A percentile compares a stretch with the other conserved stretches of the same genome.
phyloP scores from a whole-genome alignment of 2,113 vertebrate genomes.

The Pseudorhombus dupliciocellatus region DNA sequence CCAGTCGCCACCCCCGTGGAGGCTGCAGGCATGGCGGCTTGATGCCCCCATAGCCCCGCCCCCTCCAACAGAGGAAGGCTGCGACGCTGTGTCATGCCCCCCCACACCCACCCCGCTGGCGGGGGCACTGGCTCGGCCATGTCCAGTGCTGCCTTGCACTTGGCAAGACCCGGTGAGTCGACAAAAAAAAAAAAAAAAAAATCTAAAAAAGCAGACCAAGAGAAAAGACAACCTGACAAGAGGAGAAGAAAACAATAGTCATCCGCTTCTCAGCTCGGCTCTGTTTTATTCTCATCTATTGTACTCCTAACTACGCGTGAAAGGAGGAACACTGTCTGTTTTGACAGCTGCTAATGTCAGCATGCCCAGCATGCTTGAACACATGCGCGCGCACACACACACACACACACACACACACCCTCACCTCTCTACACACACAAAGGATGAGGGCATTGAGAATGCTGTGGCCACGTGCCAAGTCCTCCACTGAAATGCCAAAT shows the following conservation, averaged over 20 bases:
- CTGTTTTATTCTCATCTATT: slow-evolving; percentile 41
- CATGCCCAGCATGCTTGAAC: slow-evolving; percentile 37
- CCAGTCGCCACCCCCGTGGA: slow-evolving; percentile 48
- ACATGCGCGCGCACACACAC: slow-evolving; percentile 29
- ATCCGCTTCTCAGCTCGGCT: slow-evolving; percentile 19
- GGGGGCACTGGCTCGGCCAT: slow-evolving; percentile 53
- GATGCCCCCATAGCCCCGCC: slow-evolving; percentile 54
- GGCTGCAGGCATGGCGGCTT: slow-evolving; percentile 73
- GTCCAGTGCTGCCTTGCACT: slow-evolving; percentile 30
- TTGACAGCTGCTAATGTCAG: slow-evolving; percentile 71
- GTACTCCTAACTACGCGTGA: slow-evolving; percentile 31
- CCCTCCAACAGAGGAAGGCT: slow-evolving; percentile 70
- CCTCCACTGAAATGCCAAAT: slow-evolving; percentile 62
- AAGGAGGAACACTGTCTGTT: slow-evolving; percentile 51
- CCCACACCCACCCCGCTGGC: slow-evolving; percentile 54
- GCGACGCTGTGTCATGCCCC: slow-evolving; percentile 69
- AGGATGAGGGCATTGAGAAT: slow-evolving; percentile 45
- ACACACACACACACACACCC: slow-evolving; percentile 31
- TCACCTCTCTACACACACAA: slow-evolving; percentile 11
- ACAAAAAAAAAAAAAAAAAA: neutral
- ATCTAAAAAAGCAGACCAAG: neutral
- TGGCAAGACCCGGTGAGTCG: slow-evolving; percentile 73
- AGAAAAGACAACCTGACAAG: neutral
- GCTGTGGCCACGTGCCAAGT: slow-evolving; percentile 51
- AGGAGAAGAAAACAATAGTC: neutral